Evolutionary conservation across 2,113 vertebrate genomes (phyloP), one percentile per base, ranked within the genome.

Genomic region (Cinclus cinclus): DNA sequence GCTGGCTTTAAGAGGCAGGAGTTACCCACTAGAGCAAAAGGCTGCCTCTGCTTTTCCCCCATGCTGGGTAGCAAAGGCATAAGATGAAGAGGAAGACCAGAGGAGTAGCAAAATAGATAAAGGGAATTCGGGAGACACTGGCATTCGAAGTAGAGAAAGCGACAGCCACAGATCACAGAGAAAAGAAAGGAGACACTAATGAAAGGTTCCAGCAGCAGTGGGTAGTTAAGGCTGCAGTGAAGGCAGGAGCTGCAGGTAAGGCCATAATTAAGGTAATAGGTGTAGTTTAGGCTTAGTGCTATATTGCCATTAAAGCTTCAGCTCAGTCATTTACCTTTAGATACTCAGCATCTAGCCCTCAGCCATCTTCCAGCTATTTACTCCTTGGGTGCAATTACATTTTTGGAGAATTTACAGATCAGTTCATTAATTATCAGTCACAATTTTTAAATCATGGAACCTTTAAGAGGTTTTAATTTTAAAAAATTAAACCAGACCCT

Each of bases 31-130:
- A 68, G 13, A 2, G 7, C 64, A 68, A 62, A 93, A 23, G 62
- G 60, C 69, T 76, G 33, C 30, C 55, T 62, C 55, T 69, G 55
- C 62, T 46, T 91, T 76, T 5, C 33, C 58, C 28, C 30, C 33
- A 37, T 50, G 33, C 82, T 88, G 79, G 17, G 75, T 20, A 92
- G 33, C 79, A 74, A 91, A 92, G 67, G 47, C 55, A 23, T 96
- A 52, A 94, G 86, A 85, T 62, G 41, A 94, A 95, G 83, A 27
- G 31, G 42, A 92, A 86, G 1, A 3, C 33, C 60, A 89, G 46
- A 94, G 35, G 42, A 92, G 63, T 1, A 80, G 67, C 33, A 82
- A 77, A 92, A 84, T 0, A 90, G 79, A 88, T 64, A n/a, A 83
- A 86, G 35, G 21, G 60, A 92, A 68, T 77, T 76, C 78, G 33